phyloP scores from a whole-genome alignment of 2,888 invertebrate species.

The Alitta virens region DNA sequence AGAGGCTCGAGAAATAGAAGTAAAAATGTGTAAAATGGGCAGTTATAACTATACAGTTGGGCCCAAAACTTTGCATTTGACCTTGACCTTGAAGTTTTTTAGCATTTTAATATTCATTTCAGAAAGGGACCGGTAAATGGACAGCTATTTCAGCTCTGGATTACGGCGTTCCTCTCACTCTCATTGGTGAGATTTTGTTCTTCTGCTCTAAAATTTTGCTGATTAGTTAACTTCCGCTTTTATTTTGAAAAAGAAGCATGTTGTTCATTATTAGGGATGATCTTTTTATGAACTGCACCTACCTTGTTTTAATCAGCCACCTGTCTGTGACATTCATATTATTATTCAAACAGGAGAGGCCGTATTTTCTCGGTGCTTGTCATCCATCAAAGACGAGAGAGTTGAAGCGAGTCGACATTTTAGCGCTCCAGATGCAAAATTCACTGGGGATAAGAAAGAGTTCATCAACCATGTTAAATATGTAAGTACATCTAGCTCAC shows the following conservation, averaged over 20 bases:
- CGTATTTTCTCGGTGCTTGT: conserved; percentile 93
- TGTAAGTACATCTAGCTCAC: conserved; percentile 36
- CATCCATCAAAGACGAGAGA: conserved; percentile 85
- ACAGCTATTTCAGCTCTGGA: conserved; percentile 94
- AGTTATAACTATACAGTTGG: no score
- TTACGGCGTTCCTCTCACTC: conserved; percentile 93
- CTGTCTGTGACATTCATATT: no score
- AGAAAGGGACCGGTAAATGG: conserved; percentile 99
- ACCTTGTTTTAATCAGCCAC: neutral
- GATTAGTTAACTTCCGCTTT: no score
- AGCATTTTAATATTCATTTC: no score
- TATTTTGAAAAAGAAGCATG: no score
- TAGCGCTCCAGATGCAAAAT: conserved; percentile 61
- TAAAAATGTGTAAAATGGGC: no score
- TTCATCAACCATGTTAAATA: conserved; percentile 81
- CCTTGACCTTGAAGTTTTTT: no score
- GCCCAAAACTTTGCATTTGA: no score
- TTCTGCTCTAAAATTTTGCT: no score
- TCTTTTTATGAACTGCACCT: neutral
- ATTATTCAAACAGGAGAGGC: conserved; percentile 71
- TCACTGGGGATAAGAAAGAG: conserved; percentile 71
- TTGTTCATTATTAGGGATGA: no score
- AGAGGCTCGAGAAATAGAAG: no score
- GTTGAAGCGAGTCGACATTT: conserved; percentile 72
- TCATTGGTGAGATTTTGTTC: conserved; percentile 68